phyloP scores from a whole-genome alignment of 2,888 invertebrate genomes.

The Ophraella communa region DNA sequence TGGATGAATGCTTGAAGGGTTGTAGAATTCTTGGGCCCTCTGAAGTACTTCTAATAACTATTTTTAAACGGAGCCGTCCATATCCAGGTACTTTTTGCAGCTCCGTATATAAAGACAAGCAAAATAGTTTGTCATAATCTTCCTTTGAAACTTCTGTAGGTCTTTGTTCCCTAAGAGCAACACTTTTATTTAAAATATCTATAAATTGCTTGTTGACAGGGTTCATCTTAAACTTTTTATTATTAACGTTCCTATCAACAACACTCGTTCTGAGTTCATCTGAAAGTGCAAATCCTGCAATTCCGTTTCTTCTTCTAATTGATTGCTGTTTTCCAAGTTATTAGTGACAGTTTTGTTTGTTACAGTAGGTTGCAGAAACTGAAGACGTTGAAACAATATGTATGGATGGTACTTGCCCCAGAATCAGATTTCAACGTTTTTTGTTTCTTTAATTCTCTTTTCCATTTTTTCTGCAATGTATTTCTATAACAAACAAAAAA shows the following conservation, averaged over 20 bases:
- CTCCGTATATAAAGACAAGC: too few relatives aligned
- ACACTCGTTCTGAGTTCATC: neutral
- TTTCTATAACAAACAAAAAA: neutral
- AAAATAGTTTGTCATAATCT: too few relatives aligned
- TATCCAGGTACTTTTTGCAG: too few relatives aligned
- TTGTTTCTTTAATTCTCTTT: neutral
- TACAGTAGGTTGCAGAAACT: slow-evolving; percentile 2
- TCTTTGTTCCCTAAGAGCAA: neutral
- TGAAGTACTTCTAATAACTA: too few relatives aligned
- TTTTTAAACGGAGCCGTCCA: too few relatives aligned
- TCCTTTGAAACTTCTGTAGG: too few relatives aligned
- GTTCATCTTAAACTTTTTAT: slow-evolving; percentile 3
- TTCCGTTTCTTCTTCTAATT: neutral
- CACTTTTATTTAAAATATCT: slow-evolving; percentile 1
- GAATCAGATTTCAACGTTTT: too few relatives aligned
- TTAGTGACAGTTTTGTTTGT: too few relatives aligned
- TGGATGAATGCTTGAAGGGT: too few relatives aligned
- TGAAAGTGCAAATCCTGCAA: neutral
- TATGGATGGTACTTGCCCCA: neutral
- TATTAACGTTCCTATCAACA: neutral
- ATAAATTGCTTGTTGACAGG: neutral
- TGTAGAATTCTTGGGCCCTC: too few relatives aligned
- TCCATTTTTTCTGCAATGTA: slow-evolving; percentile 7
- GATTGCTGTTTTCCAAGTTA: neutral
- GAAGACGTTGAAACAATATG: slow-evolving; percentile 2